Evolutionary conservation across 1,140 invertebrate species (phyloP).

Genomic region (Meteorus sp.): DNA sequence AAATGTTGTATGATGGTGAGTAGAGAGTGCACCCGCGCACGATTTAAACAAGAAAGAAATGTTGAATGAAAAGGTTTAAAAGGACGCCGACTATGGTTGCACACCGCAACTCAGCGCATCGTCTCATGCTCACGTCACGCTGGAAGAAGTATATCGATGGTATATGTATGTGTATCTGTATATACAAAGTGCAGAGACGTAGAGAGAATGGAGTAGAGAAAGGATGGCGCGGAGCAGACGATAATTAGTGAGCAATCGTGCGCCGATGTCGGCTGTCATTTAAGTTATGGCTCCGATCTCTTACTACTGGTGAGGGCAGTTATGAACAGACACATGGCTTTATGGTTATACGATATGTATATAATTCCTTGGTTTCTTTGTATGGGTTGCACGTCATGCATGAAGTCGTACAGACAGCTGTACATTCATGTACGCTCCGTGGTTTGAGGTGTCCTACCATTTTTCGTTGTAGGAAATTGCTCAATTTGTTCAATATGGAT

Average conservation of each 20-base stretch:
- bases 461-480: no score
- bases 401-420: no score
- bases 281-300: constrained; percentile 25
- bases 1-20: background rate
- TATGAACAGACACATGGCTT: constrained; percentile 3
- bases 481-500: no score
- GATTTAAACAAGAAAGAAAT: background rate
- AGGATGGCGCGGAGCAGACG: constrained; percentile 22
- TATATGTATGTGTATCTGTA: no score
- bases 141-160: constrained; percentile 17
- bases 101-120: background rate
- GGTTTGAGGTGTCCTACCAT: no score
- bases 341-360: no score
- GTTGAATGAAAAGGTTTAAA: constrained; percentile 10
- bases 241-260: constrained; percentile 28
- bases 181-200: no score
- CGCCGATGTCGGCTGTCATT: constrained; percentile 27
- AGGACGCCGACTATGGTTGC: constrained; percentile 13
- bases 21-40: background rate
- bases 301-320: background rate
- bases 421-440: no score
- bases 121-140: background rate
- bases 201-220: background rate
- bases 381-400: no score
- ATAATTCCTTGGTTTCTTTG: no score